These are phyloP conservation scores for Sminthopsis crassicaudata DNA, from an alignment of 2,113 vertebrate genomes.

Conservation along the genomic window DNA sequence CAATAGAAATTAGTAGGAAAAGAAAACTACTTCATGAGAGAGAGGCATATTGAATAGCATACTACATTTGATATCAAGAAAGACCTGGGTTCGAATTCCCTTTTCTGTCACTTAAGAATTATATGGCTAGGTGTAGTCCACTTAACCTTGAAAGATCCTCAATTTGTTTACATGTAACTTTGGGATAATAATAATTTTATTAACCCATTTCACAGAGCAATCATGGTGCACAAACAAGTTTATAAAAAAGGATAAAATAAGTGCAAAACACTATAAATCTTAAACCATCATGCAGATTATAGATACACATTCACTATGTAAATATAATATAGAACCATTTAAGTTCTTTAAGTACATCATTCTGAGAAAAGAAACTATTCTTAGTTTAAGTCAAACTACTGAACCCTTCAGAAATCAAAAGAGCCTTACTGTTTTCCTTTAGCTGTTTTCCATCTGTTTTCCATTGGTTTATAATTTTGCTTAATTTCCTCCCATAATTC, in stretches of 20 bases:
- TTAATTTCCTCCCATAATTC: slow-evolving; percentile 9
- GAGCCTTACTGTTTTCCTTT: slow-evolving; percentile 19
- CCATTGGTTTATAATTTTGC: slow-evolving; percentile 13
- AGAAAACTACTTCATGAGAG: neutral
- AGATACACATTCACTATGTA: neutral
- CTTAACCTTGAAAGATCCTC: neutral
- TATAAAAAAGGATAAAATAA: neutral
- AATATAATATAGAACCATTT: neutral
- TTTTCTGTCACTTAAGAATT: neutral
- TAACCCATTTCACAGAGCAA: neutral
- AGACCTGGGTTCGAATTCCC: neutral
- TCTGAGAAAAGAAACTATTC: slow-evolving; percentile 35
- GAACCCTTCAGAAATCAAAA: slow-evolving; percentile 15
- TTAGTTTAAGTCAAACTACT: slow-evolving; percentile 5
- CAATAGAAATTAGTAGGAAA: neutral
- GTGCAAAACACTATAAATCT: neutral
- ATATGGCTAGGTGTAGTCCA: neutral
- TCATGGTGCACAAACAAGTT: neutral
- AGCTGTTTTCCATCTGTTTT: slow-evolving; percentile 1
- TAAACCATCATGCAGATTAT: neutral
- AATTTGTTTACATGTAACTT: neutral
- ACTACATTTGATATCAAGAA: neutral
- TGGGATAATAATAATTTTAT: neutral
- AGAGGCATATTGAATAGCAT: neutral
- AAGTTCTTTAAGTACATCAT: neutral